Evolutionary conservation across 2,113 vertebrate species (phyloP), one percentile per base, ranked within the genome.

Genomic region (Cephalopholis sonnerati): DNA sequence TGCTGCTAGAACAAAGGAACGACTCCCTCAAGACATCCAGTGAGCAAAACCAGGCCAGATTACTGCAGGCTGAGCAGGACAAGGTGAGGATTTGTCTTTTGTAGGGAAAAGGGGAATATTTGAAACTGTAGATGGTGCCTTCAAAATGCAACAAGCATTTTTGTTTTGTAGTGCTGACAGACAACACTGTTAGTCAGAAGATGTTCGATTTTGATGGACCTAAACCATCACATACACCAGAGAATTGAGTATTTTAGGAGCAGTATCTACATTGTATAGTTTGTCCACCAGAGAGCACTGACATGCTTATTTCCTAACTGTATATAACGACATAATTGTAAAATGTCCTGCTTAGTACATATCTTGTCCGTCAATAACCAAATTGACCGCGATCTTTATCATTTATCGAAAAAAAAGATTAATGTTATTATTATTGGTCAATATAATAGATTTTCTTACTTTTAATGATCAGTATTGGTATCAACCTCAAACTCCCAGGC

Each of bases 11-110:
- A 84, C 96, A 98, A 94, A 97, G 98, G 89, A 98, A 97, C 50
- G 96, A 96, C 70, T 97, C 97, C 0, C 95, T 99, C 76, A 97
- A 98, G 68, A 94, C 96, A 1, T 95, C 95, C 79, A 97, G 95
- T 2, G 97, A 98, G 87, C 97, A 95, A 79, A 98, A 93, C 82
- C 97, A 99, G 93, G 95, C 97, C 61, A 96, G 96, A 79, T 90
- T 98, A n/a, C 94, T 99, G 88, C 97, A 98, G 91, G 98, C 97
- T 16, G 97, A 99, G 79, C 96, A 98, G 84, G 98, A 99, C 91
- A 99, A 99, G 97, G 98, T 99, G 94, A 85, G 88, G n/a, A 15
- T 10, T 7, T 11, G 20, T n/a, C 5, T 41, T 2, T 32, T 18
- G 41, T 15, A 36, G 32, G 32, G 39, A 55, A 55, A 29, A 20